These are phyloP conservation scores for Echinometra lucunter DNA, from an alignment of 53 echinoderm and acorn worm genomes.

Conservation along the genomic window DNA sequence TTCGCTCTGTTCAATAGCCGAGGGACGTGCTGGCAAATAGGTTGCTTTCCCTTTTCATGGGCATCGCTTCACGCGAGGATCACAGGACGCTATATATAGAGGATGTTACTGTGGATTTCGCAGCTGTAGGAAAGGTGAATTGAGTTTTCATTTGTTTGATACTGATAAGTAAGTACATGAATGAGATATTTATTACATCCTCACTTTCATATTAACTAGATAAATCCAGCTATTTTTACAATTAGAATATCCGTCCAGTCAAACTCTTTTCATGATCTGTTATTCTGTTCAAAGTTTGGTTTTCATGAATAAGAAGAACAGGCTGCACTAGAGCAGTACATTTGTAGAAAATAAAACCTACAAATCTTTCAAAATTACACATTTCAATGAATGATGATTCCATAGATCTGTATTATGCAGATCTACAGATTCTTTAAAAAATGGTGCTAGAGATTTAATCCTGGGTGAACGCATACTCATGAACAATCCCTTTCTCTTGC, in stretches of 20 bases:
- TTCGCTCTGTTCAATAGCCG: conserved; percentile 46
- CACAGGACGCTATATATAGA: conserved; percentile 26
- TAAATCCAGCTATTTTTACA: background rate
- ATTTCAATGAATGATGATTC: background rate
- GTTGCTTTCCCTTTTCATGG: conserved; percentile 15
- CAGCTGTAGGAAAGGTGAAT: background rate
- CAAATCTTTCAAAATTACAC: background rate
- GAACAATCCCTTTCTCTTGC: no score
- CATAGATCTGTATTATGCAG: background rate
- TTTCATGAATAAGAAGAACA: no score
- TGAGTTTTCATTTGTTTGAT: background rate
- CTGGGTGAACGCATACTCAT: background rate
- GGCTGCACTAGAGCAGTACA: background rate
- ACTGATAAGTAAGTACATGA: conserved; percentile 25
- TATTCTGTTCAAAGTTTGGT: no score
- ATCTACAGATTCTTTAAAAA: background rate
- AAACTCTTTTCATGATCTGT: no score
- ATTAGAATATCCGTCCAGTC: background rate
- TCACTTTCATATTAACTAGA: background rate
- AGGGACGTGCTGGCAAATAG: conserved; percentile 38
- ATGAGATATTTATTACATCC: background rate
- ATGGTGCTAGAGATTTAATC: no score
- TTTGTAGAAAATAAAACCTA: background rate
- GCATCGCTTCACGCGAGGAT: background rate
- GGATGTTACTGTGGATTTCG: background rate